Evolutionary conservation across 1,140 invertebrate species (phyloP).

Genomic region (Philotrypesis tridentata): DNA sequence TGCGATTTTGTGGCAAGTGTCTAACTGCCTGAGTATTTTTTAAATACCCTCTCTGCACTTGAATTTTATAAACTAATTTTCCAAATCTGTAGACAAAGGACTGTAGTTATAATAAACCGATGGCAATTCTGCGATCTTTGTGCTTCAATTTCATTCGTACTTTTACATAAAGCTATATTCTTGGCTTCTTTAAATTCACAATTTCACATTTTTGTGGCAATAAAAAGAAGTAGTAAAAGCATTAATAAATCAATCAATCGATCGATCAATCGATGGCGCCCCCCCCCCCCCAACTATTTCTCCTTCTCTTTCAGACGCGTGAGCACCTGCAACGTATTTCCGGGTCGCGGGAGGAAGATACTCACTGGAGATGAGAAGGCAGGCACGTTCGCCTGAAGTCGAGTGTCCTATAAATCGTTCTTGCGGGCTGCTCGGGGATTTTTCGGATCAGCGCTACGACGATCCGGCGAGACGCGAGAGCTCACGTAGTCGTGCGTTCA

Average conservation of each 20-base stretch:
- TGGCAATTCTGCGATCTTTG: too few species aligned
- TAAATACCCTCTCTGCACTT: too few species aligned
- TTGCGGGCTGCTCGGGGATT: not conserved
- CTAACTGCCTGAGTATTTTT: too few species aligned
- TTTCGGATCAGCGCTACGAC: not conserved
- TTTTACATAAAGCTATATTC: too few species aligned
- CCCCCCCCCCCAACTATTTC: not conserved
- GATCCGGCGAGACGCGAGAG: not conserved
- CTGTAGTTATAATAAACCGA: too few species aligned
- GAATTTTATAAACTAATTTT: too few species aligned
- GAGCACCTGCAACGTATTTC: slow-evolving; percentile 12
- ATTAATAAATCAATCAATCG: slow-evolving; percentile 39
- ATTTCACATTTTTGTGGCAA: too few species aligned
- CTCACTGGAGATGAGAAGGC: not conserved
- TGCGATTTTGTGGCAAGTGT: too few species aligned
- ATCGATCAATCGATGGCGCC: slow-evolving; percentile 15
- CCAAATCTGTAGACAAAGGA: too few species aligned
- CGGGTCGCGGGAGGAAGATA: slow-evolving; percentile 17
- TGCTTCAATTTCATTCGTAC: too few species aligned
- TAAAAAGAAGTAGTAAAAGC: too few species aligned
- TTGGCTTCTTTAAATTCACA: too few species aligned
- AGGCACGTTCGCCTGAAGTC: not conserved
- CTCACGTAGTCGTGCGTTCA: not conserved
- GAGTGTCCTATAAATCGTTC: slow-evolving; percentile 12
- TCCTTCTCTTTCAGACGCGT: slow-evolving; percentile 20